Evolutionary conservation across 2,797 vertebrate species (phyloP), one percentile per base, ranked within the genome.

Genomic region (Bovichtus variegatus): DNA sequence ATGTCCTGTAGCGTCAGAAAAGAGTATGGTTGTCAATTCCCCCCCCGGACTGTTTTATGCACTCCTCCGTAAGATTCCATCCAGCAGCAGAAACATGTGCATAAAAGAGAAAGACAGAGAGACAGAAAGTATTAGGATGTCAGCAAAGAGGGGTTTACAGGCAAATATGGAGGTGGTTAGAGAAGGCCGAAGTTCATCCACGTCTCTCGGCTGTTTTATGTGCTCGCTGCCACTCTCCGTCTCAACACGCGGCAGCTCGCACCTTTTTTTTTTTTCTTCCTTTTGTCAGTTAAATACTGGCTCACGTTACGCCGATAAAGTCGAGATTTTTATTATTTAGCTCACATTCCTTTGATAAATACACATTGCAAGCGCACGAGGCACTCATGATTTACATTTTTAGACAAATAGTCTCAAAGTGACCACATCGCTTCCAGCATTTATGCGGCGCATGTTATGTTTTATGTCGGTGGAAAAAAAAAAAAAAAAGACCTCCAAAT

Each of bases 101-200:
- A n/a, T 57, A 18, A 62, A 44, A 74, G 58, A 40, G 25, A 55
- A 27, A 61, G 19, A 60, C n/a, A 55, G 53, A 71, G 19, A 66
- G 72, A 76, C 61, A 57, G 60, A 75, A 66, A 38, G 44, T 70
- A 73, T 73, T 43, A 66, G 55, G 49, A 79, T 70, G 77, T 84
- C 70, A 77, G 58, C 46, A 64, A 2, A 58, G 67, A 74, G 58
- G 71, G 21, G 10, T 71, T 76, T 66, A 58, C 54, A 58, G 63
- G 50, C 34, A 49, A 74, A 65, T 79, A 58, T 79, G 75, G 81
- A 87, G 57, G 58, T 78, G 74, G 69, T 85, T 82, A 84, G 54
- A 51, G 53, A 29, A 73, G 72, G 66, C 38, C 73, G 80, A 57
- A 82, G 76, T 75, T 86, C 69, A 69, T 44, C 50, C 44, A 23